These are phyloP conservation scores for Lacerta viridis DNA, from an alignment of 2,797 vertebrate species.

Conservation along the genomic window DNA sequence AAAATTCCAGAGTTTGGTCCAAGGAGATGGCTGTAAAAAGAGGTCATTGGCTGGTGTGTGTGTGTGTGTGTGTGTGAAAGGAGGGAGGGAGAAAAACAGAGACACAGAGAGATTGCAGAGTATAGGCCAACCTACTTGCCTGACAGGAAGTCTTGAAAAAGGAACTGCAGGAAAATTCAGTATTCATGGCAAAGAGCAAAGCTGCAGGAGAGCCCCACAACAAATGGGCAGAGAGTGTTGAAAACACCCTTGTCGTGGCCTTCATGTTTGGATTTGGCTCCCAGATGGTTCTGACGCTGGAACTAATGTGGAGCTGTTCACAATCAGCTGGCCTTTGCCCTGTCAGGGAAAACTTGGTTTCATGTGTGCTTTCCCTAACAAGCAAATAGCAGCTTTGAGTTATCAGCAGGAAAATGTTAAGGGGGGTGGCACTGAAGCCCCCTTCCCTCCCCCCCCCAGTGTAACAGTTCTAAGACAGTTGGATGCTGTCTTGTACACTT, in stretches of 20 bases:
- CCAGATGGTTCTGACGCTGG: not conserved
- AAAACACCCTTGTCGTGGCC: too few species aligned
- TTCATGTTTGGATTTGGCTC: not conserved
- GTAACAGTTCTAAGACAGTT: too few species aligned
- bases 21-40: constrained; percentile 18
- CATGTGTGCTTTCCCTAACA: too few species aligned
- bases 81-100: not conserved
- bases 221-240: too few species aligned
- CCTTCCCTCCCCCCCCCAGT: too few species aligned
- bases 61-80: too few species aligned
- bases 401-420: too few species aligned
- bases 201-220: not conserved
- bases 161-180: not conserved
- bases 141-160: constrained; percentile 13
- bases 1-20: constrained; percentile 36
- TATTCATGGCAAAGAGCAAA: not conserved
- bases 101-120: not conserved
- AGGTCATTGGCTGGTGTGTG: not conserved
- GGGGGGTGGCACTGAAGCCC: too few species aligned
- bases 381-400: too few species aligned
- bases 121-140: not conserved
- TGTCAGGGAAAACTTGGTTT: too few species aligned
- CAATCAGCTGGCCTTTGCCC: not conserved
- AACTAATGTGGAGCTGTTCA: not conserved
- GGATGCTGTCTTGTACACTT: too few species aligned